Evolutionary conservation across 2,888 invertebrate species (phyloP).

Genomic region (Microchrysa polita): DNA sequence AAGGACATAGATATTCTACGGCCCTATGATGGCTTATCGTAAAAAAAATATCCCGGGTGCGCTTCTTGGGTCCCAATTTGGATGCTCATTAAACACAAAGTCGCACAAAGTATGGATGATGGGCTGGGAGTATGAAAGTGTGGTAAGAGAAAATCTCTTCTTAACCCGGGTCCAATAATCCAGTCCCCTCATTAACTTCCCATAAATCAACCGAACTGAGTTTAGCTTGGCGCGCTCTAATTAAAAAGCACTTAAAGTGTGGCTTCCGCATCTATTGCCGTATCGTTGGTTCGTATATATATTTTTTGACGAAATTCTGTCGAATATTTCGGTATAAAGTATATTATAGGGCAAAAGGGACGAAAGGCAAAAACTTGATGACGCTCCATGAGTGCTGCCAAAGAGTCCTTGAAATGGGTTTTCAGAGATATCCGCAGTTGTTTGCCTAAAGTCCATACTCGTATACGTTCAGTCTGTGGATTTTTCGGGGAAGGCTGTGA

Average conservation of each 20-base stretch:
- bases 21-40: neutral
- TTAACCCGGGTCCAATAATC: conserved; percentile 10
- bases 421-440: neutral
- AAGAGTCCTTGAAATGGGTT: neutral
- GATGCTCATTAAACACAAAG: neutral
- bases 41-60: too few relatives aligned
- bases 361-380: neutral
- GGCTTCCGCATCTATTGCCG: conserved; percentile 23
- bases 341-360: neutral
- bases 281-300: conserved; percentile 3
- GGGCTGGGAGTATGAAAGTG: too few relatives aligned
- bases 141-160: neutral
- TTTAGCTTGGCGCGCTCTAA: conserved; percentile 30
- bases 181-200: conserved; percentile 43
- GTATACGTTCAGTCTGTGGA: neutral
- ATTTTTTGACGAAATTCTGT: neutral
- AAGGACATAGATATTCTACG: neutral
- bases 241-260: conserved; percentile 41
- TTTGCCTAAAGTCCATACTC: neutral
- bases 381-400: neutral
- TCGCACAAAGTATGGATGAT: too few relatives aligned
- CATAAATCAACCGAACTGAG: conserved; percentile 42
- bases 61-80: neutral
- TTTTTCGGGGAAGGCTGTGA: conserved; percentile 6
- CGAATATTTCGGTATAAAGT: neutral